Conservation (phyloP, 2,113 vertebrate species). For the Rhodinocichla rosea region DNA sequence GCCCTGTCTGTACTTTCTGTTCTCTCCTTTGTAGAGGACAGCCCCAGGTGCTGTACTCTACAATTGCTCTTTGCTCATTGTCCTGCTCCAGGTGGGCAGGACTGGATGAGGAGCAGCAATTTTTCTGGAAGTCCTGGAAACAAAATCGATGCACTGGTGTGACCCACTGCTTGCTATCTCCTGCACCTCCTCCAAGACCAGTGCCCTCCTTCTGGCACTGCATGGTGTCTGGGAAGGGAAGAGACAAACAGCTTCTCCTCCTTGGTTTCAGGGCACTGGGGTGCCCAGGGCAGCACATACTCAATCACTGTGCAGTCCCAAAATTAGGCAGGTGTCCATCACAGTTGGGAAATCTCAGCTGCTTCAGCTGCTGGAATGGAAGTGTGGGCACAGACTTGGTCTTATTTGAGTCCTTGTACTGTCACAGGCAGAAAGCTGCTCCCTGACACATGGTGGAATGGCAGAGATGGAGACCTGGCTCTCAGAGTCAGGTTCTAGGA, state of each 20-base stretch:
- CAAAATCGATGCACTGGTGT: neutral
- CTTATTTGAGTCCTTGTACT: neutral
- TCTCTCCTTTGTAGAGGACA: neutral
- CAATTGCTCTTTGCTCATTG: no score
- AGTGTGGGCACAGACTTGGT: neutral
- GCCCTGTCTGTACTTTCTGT: neutral
- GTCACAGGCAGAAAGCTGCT: neutral
- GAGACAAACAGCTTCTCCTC: neutral
- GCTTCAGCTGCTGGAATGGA: neutral
- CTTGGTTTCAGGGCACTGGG: neutral
- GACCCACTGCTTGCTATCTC: neutral
- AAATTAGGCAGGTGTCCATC: neutral
- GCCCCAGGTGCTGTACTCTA: neutral
- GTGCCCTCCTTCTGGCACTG: neutral
- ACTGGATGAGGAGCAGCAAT: neutral
- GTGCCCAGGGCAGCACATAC: neutral
- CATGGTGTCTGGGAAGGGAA: neutral
- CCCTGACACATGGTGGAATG: accelerated
- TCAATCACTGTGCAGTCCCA: neutral
- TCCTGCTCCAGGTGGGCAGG: neutral
- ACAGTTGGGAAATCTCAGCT: neutral
- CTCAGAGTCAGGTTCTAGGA: neutral
- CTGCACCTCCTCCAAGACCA: neutral
- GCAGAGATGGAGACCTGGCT: neutral
- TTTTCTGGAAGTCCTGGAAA: neutral